Percentiles rank a stretch among this genome's conserved stretches.
These are phyloP conservation scores for Rhabdornis inornatus DNA, from an alignment of 2,113 vertebrate species.

Conservation along the genomic window DNA sequence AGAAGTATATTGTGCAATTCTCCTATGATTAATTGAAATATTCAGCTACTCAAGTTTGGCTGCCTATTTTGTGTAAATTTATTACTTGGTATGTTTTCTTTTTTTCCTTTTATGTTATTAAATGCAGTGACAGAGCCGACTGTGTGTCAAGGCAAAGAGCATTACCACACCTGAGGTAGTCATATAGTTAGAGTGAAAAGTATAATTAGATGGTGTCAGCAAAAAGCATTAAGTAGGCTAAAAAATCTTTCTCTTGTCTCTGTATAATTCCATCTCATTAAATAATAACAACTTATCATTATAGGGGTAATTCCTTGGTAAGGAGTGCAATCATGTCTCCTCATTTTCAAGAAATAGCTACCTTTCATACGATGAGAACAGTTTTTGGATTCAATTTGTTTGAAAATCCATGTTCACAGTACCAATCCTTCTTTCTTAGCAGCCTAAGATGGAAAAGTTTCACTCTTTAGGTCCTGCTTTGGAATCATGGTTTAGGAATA, in stretches of 20 bases:
- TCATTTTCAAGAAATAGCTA: background rate
- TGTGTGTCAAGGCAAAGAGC: background rate
- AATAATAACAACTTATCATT: background rate
- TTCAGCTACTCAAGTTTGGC: background rate
- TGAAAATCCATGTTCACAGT: background rate
- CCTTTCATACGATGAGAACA: background rate
- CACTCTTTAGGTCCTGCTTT: background rate
- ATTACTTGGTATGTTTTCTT: background rate
- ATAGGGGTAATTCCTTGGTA: background rate
- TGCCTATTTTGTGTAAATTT: background rate
- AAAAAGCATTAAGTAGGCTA: background rate
- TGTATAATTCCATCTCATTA: background rate
- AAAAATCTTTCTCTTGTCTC: background rate
- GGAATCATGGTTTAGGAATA: background rate
- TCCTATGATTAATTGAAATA: background rate
- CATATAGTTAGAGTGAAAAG: background rate
- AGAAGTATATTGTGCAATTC: background rate
- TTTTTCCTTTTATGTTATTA: constrained; percentile 10
- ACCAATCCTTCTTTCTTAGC: background rate
- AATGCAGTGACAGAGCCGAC: background rate
- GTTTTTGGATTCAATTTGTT: background rate
- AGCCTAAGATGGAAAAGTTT: background rate
- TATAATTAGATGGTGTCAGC: background rate
- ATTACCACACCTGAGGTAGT: background rate
- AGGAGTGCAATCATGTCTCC: background rate